Conservation (phyloP, 2,888 invertebrate species). For the Epinotia demarniana region DNA sequence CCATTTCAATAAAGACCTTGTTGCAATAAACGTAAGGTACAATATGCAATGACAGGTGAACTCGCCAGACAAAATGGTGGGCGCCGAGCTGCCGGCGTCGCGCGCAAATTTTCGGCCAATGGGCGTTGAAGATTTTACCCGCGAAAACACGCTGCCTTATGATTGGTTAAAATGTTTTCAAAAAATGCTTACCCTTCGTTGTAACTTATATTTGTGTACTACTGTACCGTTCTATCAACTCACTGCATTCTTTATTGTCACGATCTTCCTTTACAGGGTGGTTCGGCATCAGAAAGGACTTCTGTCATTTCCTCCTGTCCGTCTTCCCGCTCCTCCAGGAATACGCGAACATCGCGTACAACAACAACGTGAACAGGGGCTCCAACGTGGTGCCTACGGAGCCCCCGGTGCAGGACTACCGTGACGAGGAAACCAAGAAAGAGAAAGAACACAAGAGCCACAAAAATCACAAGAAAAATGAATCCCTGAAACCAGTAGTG, state of each 20-base stretch:
- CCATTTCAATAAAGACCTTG: no score
- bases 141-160: no score
- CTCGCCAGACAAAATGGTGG: no score
- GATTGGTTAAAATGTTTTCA: no score
- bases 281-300: constrained; percentile 99
- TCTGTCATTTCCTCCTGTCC: constrained; percentile 97
- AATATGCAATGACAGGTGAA: no score
- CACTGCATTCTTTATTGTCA: neutral
- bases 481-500: constrained; percentile 93
- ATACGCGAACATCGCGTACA: constrained; percentile 99
- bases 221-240: neutral
- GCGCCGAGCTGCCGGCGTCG: no score
- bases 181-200: no score
- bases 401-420: constrained; percentile 74
- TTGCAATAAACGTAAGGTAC: no score
- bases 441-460: constrained; percentile 86
- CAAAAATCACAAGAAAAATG: constrained; percentile 90
- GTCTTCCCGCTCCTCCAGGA: constrained; percentile 98
- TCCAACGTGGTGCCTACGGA: constrained; percentile 67
- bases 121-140: no score
- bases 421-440: constrained; percentile 77
- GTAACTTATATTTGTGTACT: no score
- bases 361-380: constrained; percentile 83
- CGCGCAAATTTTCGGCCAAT: no score
- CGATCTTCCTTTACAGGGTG: constrained; percentile 89